Base-by-base conservation (phyloP, 2,797 vertebrate species). In the Chelon auratus region DNA sequence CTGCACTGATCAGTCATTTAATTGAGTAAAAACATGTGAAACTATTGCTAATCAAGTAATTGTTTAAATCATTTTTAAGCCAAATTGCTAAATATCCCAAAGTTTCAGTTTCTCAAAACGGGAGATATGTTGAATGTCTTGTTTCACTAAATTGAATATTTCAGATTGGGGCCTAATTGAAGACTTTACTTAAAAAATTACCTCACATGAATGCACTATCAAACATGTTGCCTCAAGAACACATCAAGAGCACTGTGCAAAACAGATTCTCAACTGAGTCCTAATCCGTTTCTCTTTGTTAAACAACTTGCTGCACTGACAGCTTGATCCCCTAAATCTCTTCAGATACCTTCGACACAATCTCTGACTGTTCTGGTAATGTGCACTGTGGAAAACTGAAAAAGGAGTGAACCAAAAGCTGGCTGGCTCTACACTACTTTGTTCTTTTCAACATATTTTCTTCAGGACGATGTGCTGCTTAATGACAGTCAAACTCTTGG, bases 391-490 rank as follows among this genome's bases (percentile, higher is more conserved):
- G 15, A n/a, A 45, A 45, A 45, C 17, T 45, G 17, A 45, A 45
- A 15, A 45, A 8, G 43, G 17, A 45, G 15, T 17, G 17, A 17
- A 45, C 15, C 43, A 45, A 17, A 15, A 45, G 43, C 43, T 45
- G 18, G 2, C 17, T 39, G 18, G 2, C 17, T 33, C 17, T 51
- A 22, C 5, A 36, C 1, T n/a, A 9, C 22, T 48, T 54, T n/a
- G 9, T 33, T 42, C 14, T 40, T 1, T 39, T 47, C 17, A 3
- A 10, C 4, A 2, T 60, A 18, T 62, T 48, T 62, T 47, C 79
- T 50, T 13, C 68, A 94, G 97, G 97, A 97, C 54, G 97, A 97
- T 61, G 94, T 97, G 86, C 83, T 97, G 76, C 93, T 98, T 61
- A 94, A 94, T 15, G 97, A 98, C 68, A 92, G 92, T 56, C 94